phyloP scores from a whole-genome alignment of 2,113 vertebrate genomes.

The Podarcis muralis region DNA sequence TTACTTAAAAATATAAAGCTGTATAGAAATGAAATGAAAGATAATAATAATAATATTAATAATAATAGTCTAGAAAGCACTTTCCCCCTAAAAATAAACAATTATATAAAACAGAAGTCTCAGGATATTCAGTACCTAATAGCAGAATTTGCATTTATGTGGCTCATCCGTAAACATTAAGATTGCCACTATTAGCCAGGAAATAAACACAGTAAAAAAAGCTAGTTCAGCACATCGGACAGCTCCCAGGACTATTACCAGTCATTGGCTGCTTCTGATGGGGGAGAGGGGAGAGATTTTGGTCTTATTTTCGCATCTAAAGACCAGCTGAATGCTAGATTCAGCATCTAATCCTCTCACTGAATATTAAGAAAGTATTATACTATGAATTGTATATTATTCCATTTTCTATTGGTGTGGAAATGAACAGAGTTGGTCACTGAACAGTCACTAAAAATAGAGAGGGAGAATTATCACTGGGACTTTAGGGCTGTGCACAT shows the following conservation, averaged over 20 bases:
- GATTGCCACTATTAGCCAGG: not conserved
- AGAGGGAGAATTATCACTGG: not conserved
- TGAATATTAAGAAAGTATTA: not conserved
- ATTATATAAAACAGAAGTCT: not conserved
- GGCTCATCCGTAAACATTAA: not conserved
- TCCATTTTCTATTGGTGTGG: not conserved
- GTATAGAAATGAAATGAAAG: too few relatives aligned
- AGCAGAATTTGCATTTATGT: not conserved
- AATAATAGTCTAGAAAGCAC: not conserved
- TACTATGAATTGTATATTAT: not conserved
- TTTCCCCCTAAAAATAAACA: not conserved
- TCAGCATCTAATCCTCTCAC: not conserved
- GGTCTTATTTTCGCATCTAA: not conserved
- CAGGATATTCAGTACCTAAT: not conserved
- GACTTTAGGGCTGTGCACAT: not conserved
- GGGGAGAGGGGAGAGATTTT: not conserved
- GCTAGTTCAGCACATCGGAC: not conserved
- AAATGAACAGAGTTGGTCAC: not conserved
- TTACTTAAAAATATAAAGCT: too few relatives aligned
- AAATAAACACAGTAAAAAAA: not conserved
- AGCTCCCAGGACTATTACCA: slow-evolving; percentile 4
- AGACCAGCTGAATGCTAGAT: not conserved
- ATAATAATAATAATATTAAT: too few relatives aligned
- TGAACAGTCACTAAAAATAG: not conserved
- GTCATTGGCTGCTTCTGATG: not conserved